phyloP scores from a whole-genome alignment of 2,797 vertebrate genomes.

The Buphagus erythrorhynchus region DNA sequence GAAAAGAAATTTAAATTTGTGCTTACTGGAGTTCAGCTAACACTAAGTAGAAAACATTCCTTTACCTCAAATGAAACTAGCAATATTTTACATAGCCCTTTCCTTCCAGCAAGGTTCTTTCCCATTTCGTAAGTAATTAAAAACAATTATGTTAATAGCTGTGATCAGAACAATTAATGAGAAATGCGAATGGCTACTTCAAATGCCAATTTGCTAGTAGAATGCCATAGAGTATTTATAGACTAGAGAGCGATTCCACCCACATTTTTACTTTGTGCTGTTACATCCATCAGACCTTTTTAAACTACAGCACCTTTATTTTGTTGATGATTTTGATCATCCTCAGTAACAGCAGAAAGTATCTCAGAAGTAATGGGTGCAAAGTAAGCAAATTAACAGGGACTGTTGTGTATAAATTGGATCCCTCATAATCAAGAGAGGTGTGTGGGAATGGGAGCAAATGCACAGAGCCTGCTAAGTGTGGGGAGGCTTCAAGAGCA shows the following conservation, averaged over 20 bases:
- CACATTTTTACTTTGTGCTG: neutral
- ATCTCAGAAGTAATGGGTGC: neutral
- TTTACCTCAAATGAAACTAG: neutral
- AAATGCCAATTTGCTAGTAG: neutral
- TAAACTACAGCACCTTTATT: neutral
- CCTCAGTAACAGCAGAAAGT: neutral
- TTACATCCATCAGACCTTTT: neutral
- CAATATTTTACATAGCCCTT: neutral
- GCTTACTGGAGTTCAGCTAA: neutral
- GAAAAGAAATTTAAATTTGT: constrained; percentile 1
- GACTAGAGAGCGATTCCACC: neutral
- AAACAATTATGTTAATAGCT: neutral
- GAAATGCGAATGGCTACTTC: neutral
- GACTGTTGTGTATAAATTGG: neutral
- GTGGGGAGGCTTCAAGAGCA: neutral
- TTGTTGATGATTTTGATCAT: neutral
- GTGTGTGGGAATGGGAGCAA: neutral
- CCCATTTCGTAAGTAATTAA: neutral
- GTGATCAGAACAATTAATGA: constrained; percentile 8
- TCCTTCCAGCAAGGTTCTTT: neutral
- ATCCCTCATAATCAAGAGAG: neutral
- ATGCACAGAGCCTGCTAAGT: neutral
- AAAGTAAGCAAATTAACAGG: neutral
- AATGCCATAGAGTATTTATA: neutral
- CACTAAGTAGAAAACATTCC: neutral